phyloP scores from a whole-genome alignment of 2,888 invertebrate genomes.

The Metellina segmentata region DNA sequence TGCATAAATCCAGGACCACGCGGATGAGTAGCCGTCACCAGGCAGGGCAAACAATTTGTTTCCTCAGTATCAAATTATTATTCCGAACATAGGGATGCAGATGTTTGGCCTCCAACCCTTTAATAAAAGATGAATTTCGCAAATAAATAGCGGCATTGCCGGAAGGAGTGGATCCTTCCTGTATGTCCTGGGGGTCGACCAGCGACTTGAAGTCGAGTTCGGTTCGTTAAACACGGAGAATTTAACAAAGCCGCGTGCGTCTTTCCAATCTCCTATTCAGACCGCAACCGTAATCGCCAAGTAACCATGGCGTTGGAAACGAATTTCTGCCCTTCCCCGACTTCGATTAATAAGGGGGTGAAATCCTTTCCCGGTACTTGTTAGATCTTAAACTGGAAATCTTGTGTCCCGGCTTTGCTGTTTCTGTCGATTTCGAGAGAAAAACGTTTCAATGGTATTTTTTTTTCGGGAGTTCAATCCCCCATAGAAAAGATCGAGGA shows the following conservation, averaged over 20 bases:
- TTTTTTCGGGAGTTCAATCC: not conserved
- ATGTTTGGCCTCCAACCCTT: too few species aligned
- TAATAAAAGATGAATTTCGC: not conserved
- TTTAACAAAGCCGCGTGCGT: slow-evolving; percentile 53
- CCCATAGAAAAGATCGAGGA: too few species aligned
- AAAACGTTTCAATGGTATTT: slow-evolving; percentile 39
- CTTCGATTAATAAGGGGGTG: slow-evolving; percentile 58
- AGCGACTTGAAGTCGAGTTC: slow-evolving; percentile 36
- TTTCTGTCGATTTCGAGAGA: slow-evolving; percentile 28
- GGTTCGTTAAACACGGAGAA: slow-evolving; percentile 62
- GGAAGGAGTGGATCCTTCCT: slow-evolving; percentile 32
- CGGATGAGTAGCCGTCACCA: too few species aligned
- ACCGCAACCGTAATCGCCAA: slow-evolving; percentile 59
- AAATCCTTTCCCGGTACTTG: slow-evolving; percentile 50
- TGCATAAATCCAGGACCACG: not conserved
- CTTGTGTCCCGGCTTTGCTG: not conserved
- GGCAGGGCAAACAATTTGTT: too few species aligned
- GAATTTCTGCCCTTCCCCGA: slow-evolving; percentile 42
- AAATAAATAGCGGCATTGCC: not conserved
- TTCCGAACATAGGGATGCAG: too few species aligned
- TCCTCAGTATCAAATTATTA: too few species aligned
- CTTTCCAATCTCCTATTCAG: slow-evolving; percentile 28
- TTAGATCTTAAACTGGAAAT: slow-evolving; percentile 41
- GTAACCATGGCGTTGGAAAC: slow-evolving; percentile 57
- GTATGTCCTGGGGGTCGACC: slow-evolving; percentile 22